phyloP scores from a whole-genome alignment of 2,888 invertebrate species.

The Vannuccia rotundouncinata region DNA sequence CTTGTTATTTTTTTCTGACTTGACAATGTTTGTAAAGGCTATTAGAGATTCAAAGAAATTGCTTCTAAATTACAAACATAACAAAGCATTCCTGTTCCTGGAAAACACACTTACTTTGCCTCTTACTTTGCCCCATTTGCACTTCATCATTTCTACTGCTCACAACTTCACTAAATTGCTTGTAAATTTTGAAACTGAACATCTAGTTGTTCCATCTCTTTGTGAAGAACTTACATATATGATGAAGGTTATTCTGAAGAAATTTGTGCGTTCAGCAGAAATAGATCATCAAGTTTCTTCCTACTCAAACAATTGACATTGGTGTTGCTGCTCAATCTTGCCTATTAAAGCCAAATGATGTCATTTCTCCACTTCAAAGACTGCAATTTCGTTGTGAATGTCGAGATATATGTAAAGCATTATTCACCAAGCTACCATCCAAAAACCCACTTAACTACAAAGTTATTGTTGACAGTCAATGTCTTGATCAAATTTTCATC shows the following conservation, averaged over 20 bases:
- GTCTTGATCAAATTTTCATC: background rate
- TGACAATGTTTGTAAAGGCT: conserved; percentile 23
- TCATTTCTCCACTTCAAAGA: conserved; percentile 11
- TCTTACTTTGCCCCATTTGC: conserved; percentile 19
- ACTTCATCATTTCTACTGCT: conserved; percentile 6
- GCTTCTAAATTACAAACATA: conserved; percentile 12
- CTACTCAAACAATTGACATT: background rate
- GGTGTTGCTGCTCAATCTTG: background rate
- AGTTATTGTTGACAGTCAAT: background rate
- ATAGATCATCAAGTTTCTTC: background rate
- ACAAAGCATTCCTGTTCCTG: conserved; percentile 21
- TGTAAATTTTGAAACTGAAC: conserved; percentile 11
- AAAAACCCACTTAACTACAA: background rate
- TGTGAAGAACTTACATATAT: conserved; percentile 1
- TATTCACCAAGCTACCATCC: background rate
- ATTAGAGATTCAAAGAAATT: conserved; percentile 8
- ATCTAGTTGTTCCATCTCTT: conserved; percentile 7
- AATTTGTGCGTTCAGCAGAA: conserved; percentile 1
- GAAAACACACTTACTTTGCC: background rate
- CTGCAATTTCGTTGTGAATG: conserved; percentile 7
- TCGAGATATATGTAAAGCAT: background rate
- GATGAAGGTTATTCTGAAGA: conserved; percentile 2
- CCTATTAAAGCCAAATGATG: conserved; percentile 1
- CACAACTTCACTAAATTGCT: conserved; percentile 7
- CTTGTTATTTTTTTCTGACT: conserved; percentile 24